phyloP scores from a whole-genome alignment of 2,888 invertebrate species.

The Lysandra bellargus region DNA sequence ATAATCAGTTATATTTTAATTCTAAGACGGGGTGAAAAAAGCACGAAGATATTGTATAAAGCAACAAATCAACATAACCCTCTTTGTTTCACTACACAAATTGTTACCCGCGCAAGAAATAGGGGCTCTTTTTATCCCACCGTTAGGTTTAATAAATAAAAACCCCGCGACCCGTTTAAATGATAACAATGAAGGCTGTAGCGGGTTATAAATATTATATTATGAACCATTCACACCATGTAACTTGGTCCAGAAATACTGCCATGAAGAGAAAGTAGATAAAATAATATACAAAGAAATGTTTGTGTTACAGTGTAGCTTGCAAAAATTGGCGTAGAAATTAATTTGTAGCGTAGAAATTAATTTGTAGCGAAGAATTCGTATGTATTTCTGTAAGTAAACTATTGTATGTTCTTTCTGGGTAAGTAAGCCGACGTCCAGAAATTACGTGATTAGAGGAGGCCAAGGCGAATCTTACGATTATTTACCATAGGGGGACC shows the following conservation, averaged over 20 bases:
- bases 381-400: no score
- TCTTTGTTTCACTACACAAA: conserved; percentile 29
- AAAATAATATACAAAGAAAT: not conserved
- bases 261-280: not conserved
- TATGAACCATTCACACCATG: conserved; percentile 10
- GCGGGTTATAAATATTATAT: conserved; percentile 3
- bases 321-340: no score
- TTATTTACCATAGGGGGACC: not conserved
- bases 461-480: no score
- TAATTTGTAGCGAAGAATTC: no score
- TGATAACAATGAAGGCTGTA: conserved; percentile 18
- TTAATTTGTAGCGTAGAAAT: no score
- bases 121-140: conserved; percentile 15
- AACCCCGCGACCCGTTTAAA: conserved; percentile 19
- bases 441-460: no score
- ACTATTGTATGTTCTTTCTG: no score
- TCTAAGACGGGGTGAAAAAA: not conserved
- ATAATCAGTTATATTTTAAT: not conserved
- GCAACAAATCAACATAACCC: conserved; percentile 23
- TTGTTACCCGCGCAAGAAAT: conserved; percentile 26
- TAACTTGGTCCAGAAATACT: not conserved
- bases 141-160: conserved; percentile 22
- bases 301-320: not conserved
- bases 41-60: conserved; percentile 4
- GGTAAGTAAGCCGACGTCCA: no score